Evolutionary conservation across 2,113 vertebrate species (phyloP), one percentile per base, ranked within the genome.

Genomic region (Butastur rufipennis): DNA sequence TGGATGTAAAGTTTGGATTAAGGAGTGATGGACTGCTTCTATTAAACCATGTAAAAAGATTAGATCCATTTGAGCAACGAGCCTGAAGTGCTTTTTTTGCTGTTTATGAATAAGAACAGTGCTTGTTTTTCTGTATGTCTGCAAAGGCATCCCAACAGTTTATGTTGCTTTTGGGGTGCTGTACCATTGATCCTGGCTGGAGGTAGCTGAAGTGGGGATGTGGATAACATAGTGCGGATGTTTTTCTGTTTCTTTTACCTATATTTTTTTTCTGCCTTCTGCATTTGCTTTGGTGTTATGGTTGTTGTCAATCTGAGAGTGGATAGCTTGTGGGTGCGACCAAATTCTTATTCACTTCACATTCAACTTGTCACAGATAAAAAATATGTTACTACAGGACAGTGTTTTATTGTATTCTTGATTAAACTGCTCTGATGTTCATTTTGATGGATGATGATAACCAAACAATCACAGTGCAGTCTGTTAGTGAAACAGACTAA

Each of bases 81-180:
- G 34, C 81, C 43, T 36, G 32, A 55, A 79, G 73, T 59, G 38
- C 10, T 10, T 16, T 80, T 42, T 27, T 58, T 78, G 13, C 40
- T 79, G 3, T 75, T 84, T 53, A 63, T 27, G 31, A 52, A 62
- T 81, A 27, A 16, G 61, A 79, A 38, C 6, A 6, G 26, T 0
- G 1, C 42, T 89, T 0, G 0, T 27, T 85, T 84, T 74, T 20
- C 21, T n/a, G 0, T 56, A 25, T 55, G 42, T 90, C 72, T 85
- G 56, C 34, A 59, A 82, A 93, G 58, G 61, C 73, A 75, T 81
- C 72, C 6, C 14, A 47, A 22, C 8, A 52, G 34, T 74, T 67
- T 36, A 2, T 74, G 36, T 42, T 94, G 56, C 66, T 79, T 58
- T 75, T 31, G 31, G 58, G 74, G 27, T 80, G 78, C 58, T 91